These are phyloP conservation scores for Neocrepidodera transversa DNA, from an alignment of 2,888 invertebrate genomes.

Conservation along the genomic window DNA sequence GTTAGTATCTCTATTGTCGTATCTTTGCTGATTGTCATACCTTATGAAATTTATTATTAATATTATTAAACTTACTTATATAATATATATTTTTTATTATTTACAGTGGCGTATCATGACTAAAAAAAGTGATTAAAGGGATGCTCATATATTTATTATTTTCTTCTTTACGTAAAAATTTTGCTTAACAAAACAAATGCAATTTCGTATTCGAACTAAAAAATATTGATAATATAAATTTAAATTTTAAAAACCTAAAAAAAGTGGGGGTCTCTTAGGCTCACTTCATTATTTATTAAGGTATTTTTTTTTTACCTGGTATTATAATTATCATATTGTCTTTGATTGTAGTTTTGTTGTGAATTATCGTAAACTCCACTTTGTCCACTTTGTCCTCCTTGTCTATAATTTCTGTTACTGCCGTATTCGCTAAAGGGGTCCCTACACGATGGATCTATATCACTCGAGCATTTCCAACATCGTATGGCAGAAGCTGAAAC, in stretches of 20 bases:
- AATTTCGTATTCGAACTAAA: no score
- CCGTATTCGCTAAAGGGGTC: constrained; percentile 71
- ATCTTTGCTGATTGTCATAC: constrained; percentile 52
- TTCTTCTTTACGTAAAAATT: no score
- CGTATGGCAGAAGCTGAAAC: constrained; percentile 70
- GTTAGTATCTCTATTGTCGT: constrained; percentile 56
- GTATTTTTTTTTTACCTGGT: constrained; percentile 3
- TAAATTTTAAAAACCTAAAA: no score
- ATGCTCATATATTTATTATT: no score
- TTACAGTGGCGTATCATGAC: no score
- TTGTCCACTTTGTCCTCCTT: no score
- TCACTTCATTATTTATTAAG: no score
- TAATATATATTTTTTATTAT: no score
- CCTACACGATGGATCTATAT: constrained; percentile 72
- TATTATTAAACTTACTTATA: neutral
- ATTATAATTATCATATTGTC: constrained; percentile 21
- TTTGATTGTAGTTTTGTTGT: constrained; percentile 37
- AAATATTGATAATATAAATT: no score
- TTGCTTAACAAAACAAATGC: no score
- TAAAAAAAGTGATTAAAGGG: no score
- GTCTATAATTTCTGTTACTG: constrained; percentile 17
- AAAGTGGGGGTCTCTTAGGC: no score
- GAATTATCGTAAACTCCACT: constrained; percentile 25
- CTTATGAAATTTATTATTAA: neutral
- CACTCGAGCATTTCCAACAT: constrained; percentile 81